phyloP scores from a whole-genome alignment of 2,797 vertebrate species.

The Threskiornis aethiopicus region DNA sequence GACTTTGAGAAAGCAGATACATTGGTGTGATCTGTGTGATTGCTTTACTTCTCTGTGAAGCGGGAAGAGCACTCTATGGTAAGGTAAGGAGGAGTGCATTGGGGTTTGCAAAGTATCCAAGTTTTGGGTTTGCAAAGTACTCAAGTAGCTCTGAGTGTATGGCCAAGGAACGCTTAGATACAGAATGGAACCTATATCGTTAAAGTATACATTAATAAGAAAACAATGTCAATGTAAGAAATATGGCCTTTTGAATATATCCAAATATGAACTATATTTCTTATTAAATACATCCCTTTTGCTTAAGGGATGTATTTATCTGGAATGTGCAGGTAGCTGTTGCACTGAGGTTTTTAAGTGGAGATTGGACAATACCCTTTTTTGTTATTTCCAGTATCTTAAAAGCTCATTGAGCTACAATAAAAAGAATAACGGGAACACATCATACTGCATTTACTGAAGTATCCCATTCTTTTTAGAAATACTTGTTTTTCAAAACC shows the following conservation, averaged over 20 bases:
- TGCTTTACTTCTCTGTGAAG: neutral
- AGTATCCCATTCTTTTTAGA: neutral
- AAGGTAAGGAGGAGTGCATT: neutral
- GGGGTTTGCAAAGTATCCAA: neutral
- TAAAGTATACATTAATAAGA: neutral
- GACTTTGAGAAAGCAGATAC: neutral
- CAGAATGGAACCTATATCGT: neutral
- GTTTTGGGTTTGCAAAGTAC: neutral
- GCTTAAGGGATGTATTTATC: neutral
- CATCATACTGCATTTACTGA: neutral
- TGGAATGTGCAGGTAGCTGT: neutral
- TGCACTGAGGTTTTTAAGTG: neutral
- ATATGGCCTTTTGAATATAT: neutral
- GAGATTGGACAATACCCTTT: neutral
- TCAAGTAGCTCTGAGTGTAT: neutral
- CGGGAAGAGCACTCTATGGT: accelerated
- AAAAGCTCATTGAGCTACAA: neutral
- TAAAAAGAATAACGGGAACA: neutral
- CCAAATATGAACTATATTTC: neutral
- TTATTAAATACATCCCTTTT: neutral
- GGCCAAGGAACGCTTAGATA: neutral
- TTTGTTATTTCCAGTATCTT: neutral
- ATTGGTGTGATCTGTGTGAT: neutral
- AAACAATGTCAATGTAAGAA: neutral
- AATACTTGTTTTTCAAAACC: constrained; percentile 3